Base-by-base conservation (phyloP, 2,888 invertebrate species). In the Drosophila infuscata region DNA sequence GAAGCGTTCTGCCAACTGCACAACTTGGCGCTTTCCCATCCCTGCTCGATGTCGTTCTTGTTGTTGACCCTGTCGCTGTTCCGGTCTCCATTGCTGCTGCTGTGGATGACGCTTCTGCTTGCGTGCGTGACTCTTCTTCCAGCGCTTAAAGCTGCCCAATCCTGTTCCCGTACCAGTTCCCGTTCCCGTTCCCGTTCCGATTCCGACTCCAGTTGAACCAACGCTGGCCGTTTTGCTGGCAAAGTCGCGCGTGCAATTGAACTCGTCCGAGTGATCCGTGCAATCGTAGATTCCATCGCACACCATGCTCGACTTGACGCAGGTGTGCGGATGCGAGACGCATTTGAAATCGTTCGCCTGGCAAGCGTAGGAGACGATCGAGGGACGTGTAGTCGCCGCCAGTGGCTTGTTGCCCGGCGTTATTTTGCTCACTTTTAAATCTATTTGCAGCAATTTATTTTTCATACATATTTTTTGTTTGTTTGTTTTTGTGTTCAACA, bases 221-320 rank as follows among this genome's bases (percentile, higher is more conserved):
- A 20, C 73, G 57, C 29, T 25, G 53, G n/a, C 32, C 48, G 62
- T 29, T 41, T 71, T 73, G 48, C 49, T 12, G 8, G 69, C 74
- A 58, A 80, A 74, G 7, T 91, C 90, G 3, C 88, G 86, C 29
- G 91, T 91, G 61, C 96, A 96, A 83, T 94, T 94, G 20, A 93
- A 92, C 88, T 96, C 96, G 80, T 96, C 96, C 77, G 95, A 95
- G 17, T 94, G 94, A 82, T 94, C 94, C 73, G 94, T 94, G 89
- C 95, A 95, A 81, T 95, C 95, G 25, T 81, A 74, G 43, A 91
- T 88, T 41, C 93, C 93, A 87, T 96, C 94, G 91, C 96, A 96
- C 52, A 93, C 92, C 91, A 91, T 91, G 56, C 76, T 89, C 36
- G 89, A 79, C 76, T 90, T 88, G 70, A 93, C 86, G 80, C 93